A percentile compares a stretch with the other conserved stretches of the same genome.
Conservation (phyloP, 1,140 invertebrate genomes). For the Tenebrio molitor region DNA sequence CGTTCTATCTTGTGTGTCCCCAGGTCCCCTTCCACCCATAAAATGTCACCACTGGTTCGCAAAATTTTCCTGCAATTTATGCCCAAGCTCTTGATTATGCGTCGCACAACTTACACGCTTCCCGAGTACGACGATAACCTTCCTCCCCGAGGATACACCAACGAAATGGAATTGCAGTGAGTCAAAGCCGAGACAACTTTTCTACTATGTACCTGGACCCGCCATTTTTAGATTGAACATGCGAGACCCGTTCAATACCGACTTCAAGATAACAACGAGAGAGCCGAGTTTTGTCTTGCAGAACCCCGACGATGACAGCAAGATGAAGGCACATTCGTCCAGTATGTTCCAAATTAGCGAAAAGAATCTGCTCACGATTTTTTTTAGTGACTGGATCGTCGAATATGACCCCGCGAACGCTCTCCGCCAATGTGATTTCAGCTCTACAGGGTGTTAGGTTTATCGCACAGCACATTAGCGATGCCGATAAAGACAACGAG, state of each 20-base stretch:
- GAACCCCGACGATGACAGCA: slow-evolving; percentile 62
- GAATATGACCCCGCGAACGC: slow-evolving; percentile 82
- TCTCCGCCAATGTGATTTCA: slow-evolving; percentile 89
- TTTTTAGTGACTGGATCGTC: slow-evolving; percentile 79
- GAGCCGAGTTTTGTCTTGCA: slow-evolving; percentile 66
- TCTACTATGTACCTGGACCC: neutral
- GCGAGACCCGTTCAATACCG: slow-evolving; percentile 65
- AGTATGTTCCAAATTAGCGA: slow-evolving; percentile 64
- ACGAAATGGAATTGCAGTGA: slow-evolving; percentile 84
- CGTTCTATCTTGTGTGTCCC: too few relatives aligned
- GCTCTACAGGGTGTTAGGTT: slow-evolving; percentile 95
- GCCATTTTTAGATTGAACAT: slow-evolving; percentile 63
- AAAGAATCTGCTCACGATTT: slow-evolving; percentile 25
- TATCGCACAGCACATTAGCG: slow-evolving; percentile 97
- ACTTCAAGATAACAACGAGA: slow-evolving; percentile 65
- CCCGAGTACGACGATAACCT: slow-evolving; percentile 85
- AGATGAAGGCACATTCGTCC: slow-evolving; percentile 66
- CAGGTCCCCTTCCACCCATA: slow-evolving; percentile 97
- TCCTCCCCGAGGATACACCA: slow-evolving; percentile 81
- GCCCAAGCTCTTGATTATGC: slow-evolving; percentile 91
- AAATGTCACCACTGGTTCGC: slow-evolving; percentile 91
- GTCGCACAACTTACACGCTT: slow-evolving; percentile 85
- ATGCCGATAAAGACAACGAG: slow-evolving; percentile 95
- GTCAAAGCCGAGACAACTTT: slow-evolving; percentile 67
- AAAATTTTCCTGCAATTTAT: slow-evolving; percentile 91